phyloP scores from a whole-genome alignment of 2,888 invertebrate species.

The Spilarctia lutea region DNA sequence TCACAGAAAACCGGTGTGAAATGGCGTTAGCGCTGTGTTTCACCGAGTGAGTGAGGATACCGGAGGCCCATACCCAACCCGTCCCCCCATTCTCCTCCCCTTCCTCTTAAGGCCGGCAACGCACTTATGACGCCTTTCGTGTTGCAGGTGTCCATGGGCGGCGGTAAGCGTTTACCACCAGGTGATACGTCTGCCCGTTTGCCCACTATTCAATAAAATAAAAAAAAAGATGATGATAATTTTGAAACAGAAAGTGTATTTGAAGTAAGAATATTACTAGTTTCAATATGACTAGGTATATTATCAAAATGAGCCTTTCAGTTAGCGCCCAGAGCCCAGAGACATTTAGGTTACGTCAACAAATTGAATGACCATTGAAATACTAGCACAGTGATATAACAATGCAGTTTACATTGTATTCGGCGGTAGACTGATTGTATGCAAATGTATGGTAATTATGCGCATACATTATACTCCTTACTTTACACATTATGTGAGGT shows the following conservation, averaged over 20 bases:
- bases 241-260: neutral
- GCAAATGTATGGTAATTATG: slow-evolving; percentile 45
- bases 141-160: too few relatives aligned
- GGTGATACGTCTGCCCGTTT: too few relatives aligned
- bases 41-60: too few relatives aligned
- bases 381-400: slow-evolving; percentile 3
- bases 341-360: neutral
- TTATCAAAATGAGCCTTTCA: neutral
- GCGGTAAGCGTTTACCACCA: too few relatives aligned
- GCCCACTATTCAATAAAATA: too few relatives aligned
- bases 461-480: slow-evolving; percentile 36
- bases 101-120: too few relatives aligned
- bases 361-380: neutral
- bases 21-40: too few relatives aligned
- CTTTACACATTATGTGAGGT: slow-evolving; percentile 36
- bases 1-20: too few relatives aligned
- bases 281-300: neutral
- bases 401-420: slow-evolving; percentile 15
- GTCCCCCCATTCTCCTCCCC: too few relatives aligned
- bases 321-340: neutral
- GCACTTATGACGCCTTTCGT: too few relatives aligned
- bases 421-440: slow-evolving; percentile 26
- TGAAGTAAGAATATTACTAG: neutral
- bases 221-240: too few relatives aligned
- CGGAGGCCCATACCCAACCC: too few relatives aligned